Evolutionary conservation across 1,140 invertebrate genomes (phyloP).

Genomic region (Cotesia vestalis): DNA sequence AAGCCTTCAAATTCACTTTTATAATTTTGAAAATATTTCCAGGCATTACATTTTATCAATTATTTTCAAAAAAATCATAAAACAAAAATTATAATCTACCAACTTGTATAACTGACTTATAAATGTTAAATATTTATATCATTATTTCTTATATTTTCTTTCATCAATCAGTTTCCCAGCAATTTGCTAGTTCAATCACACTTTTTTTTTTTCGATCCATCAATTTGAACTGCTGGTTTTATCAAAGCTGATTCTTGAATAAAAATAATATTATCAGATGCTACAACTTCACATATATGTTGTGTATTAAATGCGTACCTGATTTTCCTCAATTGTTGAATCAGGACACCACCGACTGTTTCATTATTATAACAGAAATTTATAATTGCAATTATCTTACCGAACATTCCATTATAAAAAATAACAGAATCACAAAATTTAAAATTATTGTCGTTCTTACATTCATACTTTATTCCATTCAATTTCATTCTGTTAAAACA

Average conservation of each 20-base stretch:
- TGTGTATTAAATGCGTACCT: slow-evolving; percentile 11
- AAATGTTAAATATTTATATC: too few species aligned
- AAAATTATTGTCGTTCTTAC: background rate
- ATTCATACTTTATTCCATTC: slow-evolving; percentile 18
- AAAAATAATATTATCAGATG: slow-evolving; percentile 10
- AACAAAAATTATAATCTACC: too few species aligned
- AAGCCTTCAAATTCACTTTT: too few species aligned
- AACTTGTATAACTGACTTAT: too few species aligned
- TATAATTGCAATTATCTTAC: slow-evolving; percentile 5
- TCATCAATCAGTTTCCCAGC: slow-evolving; percentile 19
- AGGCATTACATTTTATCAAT: too few species aligned
- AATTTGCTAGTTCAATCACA: background rate
- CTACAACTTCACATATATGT: background rate
- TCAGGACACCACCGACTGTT: background rate
- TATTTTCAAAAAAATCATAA: too few species aligned
- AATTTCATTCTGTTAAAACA: background rate
- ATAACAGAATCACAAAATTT: background rate
- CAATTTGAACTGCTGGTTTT: slow-evolving; percentile 13
- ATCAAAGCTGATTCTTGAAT: background rate
- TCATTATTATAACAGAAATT: slow-evolving; percentile 1
- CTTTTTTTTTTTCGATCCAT: background rate
- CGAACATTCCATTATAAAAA: background rate
- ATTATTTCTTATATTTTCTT: too few species aligned
- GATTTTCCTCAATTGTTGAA: background rate
- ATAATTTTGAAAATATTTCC: too few species aligned